A percentile compares a stretch with the other conserved stretches of the same genome.
phyloP scores from a whole-genome alignment of 2,888 invertebrate species.

The Oegoconia quadripuncta region DNA sequence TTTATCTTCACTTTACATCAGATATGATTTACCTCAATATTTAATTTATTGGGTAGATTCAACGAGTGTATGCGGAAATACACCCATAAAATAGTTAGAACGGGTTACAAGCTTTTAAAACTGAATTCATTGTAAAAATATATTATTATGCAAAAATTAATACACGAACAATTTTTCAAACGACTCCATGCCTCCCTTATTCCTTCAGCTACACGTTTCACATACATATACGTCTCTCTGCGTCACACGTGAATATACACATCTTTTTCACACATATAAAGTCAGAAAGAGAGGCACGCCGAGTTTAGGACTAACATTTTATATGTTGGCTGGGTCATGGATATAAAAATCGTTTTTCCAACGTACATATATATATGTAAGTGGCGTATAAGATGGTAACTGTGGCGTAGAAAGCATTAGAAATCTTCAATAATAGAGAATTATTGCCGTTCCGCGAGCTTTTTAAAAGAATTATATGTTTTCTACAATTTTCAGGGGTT shows the following conservation, averaged over 20 bases:
- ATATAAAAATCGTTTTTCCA: conserved; percentile 76
- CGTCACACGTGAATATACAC: conserved; percentile 63
- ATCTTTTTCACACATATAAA: conserved; percentile 43
- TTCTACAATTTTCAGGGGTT: conserved; percentile 13
- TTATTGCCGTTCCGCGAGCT: conserved; percentile 52
- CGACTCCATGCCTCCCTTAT: conserved; percentile 42
- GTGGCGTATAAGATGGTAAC: conserved; percentile 38
- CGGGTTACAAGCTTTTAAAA: too few species aligned
- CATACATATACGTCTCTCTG: conserved; percentile 55
- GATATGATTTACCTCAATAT: too few species aligned
- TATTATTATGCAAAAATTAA: not conserved
- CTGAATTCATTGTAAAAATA: not conserved
- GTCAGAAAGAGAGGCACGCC: conserved; percentile 43
- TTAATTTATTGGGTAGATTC: too few species aligned
- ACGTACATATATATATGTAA: conserved; percentile 48
- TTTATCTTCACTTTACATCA: not conserved
- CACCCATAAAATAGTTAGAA: too few species aligned
- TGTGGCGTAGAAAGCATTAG: conserved; percentile 54
- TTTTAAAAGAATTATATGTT: conserved; percentile 43
- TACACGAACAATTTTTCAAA: not conserved
- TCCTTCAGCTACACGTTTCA: conserved; percentile 46
- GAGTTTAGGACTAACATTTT: conserved; percentile 77
- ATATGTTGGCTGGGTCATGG: conserved; percentile 79
- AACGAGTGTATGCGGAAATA: too few species aligned
- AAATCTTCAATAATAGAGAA: conserved; percentile 66